Conservation (phyloP, 2,113 vertebrate species). For the Crotalus viridis region DNA sequence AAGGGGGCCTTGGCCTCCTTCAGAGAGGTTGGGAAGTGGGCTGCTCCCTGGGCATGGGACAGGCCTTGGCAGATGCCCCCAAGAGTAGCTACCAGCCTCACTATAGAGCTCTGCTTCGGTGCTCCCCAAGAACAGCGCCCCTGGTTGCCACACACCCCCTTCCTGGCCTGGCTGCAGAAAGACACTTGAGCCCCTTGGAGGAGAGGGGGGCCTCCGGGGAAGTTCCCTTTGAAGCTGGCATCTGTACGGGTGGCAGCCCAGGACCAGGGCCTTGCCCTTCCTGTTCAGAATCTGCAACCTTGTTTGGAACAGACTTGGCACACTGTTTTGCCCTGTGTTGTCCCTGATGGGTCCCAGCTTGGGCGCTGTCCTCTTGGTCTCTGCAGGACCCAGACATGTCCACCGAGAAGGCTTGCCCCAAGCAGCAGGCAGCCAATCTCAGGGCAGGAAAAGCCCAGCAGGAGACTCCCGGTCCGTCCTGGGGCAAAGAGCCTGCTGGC, state of each 20-base stretch:
- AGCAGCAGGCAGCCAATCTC: not conserved
- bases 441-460: not conserved
- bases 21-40: not conserved
- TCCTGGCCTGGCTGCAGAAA: not conserved
- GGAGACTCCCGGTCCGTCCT: not conserved
- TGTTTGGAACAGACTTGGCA: not conserved
- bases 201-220: not conserved
- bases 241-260: not conserved
- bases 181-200: not conserved
- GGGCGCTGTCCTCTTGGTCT: not conserved
- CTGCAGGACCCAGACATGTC: not conserved
- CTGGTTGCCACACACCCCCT: not conserved
- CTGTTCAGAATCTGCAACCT: not conserved
- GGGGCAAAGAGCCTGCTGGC: accelerated
- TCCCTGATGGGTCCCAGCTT: not conserved
- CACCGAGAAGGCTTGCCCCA: not conserved
- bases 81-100: not conserved
- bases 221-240: not conserved
- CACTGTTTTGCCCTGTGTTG: not conserved
- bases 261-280: not conserved
- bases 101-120: not conserved
- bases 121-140: not conserved
- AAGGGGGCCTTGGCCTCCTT: not conserved
- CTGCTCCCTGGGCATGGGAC: not conserved
- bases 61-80: no score